These are phyloP conservation scores for Sphenopsis melanotis DNA, from an alignment of 2,797 vertebrate species.

Conservation along the genomic window DNA sequence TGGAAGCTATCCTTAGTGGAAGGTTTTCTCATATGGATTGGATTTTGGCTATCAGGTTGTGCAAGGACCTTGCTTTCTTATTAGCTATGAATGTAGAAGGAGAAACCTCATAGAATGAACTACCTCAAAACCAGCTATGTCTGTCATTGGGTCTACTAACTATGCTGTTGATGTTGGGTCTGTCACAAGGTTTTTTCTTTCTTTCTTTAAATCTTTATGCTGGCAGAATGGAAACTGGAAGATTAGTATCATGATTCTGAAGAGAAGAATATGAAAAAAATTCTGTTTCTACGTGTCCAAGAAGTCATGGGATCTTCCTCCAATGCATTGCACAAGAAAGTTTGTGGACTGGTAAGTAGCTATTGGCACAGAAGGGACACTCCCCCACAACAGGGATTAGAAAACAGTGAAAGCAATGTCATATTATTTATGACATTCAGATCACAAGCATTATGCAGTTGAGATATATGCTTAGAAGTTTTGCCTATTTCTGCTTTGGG, in stretches of 20 bases:
- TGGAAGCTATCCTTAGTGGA: background rate
- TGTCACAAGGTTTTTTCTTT: background rate
- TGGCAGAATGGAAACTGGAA: background rate
- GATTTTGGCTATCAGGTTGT: background rate
- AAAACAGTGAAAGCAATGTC: background rate
- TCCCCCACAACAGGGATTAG: background rate
- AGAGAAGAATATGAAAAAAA: background rate
- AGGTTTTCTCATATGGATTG: background rate
- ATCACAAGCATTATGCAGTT: background rate
- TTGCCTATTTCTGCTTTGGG: background rate
- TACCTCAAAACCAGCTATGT: background rate
- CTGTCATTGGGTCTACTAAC: background rate
- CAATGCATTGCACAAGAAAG: accelerated
- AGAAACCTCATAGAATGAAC: background rate
- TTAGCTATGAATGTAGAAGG: background rate
- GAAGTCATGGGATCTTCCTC: background rate
- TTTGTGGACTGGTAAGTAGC: background rate
- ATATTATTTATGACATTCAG: background rate
- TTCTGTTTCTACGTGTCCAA: background rate
- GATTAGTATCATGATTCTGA: background rate
- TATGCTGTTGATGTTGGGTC: background rate
- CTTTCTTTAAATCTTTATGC: background rate
- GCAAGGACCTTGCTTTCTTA: background rate
- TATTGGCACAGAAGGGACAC: background rate
- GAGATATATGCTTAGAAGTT: background rate